phyloP scores from a whole-genome alignment of 2,797 vertebrate species.

The Chiroxiphia lanceolata region DNA sequence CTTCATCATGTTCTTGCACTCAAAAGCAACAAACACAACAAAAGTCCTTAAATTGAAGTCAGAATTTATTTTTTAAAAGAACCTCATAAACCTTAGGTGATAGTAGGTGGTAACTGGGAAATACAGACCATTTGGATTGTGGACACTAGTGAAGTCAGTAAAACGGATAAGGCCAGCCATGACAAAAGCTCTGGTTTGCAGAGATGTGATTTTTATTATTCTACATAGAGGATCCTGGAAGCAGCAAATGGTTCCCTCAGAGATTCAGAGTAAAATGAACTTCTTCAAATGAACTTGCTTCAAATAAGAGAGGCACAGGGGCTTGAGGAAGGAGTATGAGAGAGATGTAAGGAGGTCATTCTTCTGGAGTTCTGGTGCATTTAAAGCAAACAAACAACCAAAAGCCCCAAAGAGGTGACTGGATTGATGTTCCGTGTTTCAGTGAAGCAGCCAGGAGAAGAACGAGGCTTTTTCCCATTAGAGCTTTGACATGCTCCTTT shows the following conservation, averaged over 20 bases:
- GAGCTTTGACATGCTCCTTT: neutral
- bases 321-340: neutral
- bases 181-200: neutral
- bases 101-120: neutral
- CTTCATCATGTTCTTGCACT: neutral
- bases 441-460: neutral
- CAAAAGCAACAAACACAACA: neutral
- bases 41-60: neutral
- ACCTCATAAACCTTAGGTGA: neutral
- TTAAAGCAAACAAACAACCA: neutral
- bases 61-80: neutral
- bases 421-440: neutral
- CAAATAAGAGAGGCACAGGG: neutral
- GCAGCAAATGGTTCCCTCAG: neutral
- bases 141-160: neutral
- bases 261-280: neutral
- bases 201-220: neutral
- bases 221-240: neutral
- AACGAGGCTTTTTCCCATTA: neutral
- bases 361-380: neutral
- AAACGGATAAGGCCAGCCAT: neutral
- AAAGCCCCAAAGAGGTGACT: neutral
- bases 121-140: fast-evolving
- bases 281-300: neutral
- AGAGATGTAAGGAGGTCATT: neutral